Conservation (phyloP, 2,113 vertebrate genomes). For the Columbina picui region DNA sequence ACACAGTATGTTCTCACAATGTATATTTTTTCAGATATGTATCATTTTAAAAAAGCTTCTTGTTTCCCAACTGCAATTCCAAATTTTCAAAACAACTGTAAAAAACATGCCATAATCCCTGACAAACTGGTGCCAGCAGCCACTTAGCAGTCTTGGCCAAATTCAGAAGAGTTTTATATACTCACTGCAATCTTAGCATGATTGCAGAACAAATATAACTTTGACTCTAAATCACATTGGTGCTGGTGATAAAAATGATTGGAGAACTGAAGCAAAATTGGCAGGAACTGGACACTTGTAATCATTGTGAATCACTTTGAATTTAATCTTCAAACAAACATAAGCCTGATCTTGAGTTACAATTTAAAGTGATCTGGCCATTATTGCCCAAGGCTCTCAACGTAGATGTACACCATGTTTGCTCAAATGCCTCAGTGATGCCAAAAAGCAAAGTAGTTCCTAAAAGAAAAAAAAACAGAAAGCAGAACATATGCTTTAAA, state of each 20-base stretch:
- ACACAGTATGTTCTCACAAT: slow-evolving; percentile 6
- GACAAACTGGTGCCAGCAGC: slow-evolving; percentile 39
- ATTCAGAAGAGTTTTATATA: slow-evolving; percentile 26
- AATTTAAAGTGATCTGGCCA: not conserved
- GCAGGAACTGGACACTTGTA: not conserved
- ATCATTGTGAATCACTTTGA: not conserved
- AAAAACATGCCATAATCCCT: slow-evolving; percentile 51
- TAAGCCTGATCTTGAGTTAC: not conserved
- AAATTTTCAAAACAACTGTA: slow-evolving; percentile 53
- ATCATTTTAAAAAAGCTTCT: slow-evolving; percentile 34
- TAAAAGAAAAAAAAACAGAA: not conserved
- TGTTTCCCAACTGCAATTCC: slow-evolving; percentile 63
- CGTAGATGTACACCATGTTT: not conserved
- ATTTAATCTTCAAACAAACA: slow-evolving; percentile 14
- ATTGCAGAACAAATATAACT: slow-evolving; percentile 38
- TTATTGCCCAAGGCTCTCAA: not conserved
- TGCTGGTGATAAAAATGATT: not conserved
- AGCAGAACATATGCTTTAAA: slow-evolving; percentile 20
- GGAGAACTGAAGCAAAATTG: slow-evolving; percentile 27
- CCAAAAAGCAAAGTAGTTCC: not conserved
- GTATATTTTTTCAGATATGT: slow-evolving; percentile 35
- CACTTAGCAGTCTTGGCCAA: slow-evolving; percentile 41
- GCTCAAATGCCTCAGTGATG: not conserved
- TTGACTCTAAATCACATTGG: not conserved
- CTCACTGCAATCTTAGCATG: not conserved